Conservation (phyloP, 2,797 vertebrate species). For the Gymnoscopelus microlampas region DNA sequence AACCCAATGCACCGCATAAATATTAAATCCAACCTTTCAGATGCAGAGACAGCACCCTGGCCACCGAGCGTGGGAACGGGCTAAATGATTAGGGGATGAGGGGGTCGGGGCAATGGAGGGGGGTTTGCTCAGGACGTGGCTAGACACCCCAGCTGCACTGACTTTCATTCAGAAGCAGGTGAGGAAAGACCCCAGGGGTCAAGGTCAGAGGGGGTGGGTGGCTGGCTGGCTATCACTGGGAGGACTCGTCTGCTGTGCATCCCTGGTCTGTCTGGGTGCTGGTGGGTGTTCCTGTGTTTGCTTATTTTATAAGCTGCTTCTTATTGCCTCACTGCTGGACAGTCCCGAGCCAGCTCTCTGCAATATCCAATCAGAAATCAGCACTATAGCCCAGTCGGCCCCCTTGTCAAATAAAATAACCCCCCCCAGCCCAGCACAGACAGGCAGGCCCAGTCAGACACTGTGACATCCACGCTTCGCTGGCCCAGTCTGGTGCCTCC, state of each 20-base stretch:
- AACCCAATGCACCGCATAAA: conserved; percentile 53
- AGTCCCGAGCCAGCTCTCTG: conserved; percentile 61
- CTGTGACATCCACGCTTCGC: conserved; percentile 67
- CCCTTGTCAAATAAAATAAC: conserved; percentile 63
- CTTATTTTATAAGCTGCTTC: conserved; percentile 77
- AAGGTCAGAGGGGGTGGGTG: conserved; percentile 80
- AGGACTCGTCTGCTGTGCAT: conserved; percentile 53
- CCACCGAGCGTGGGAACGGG: conserved; percentile 74
- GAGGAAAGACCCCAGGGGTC: conserved; percentile 81
- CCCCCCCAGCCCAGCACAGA: conserved; percentile 56
- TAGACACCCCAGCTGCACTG: conserved; percentile 84
- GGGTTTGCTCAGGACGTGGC: conserved; percentile 71
- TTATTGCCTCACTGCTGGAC: conserved; percentile 73
- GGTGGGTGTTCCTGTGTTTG: conserved; percentile 70
- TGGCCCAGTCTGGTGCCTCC: conserved; percentile 79
- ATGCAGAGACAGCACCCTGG: conserved; percentile 48
- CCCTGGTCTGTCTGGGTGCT: conserved; percentile 53
- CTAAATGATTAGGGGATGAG: conserved; percentile 60
- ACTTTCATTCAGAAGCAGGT: conserved; percentile 82
- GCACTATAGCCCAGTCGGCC: conserved; percentile 52
- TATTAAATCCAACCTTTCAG: conserved; percentile 64
- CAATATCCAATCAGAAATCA: conserved; percentile 71
- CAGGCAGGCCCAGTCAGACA: conserved; percentile 73
- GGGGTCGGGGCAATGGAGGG: conserved; percentile 51
- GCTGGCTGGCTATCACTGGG: conserved; percentile 33